These are phyloP conservation scores for Noctuana brunneofusca DNA, from an alignment of 2,888 invertebrate species.

Conservation along the genomic window DNA sequence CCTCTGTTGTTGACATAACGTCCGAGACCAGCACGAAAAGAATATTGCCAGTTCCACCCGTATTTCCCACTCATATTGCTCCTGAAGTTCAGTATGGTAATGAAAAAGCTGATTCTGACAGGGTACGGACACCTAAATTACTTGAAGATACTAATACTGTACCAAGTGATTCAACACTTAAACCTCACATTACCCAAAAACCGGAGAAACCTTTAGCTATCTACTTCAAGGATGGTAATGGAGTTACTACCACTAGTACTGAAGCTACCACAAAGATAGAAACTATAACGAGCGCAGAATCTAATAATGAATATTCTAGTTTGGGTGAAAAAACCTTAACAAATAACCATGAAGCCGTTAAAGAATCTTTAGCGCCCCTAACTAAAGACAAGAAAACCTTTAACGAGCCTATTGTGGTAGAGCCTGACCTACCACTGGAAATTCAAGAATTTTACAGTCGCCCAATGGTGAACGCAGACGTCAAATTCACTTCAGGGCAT, in stretches of 20 bases:
- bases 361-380: conserved; percentile 42
- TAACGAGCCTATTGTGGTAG: conserved; percentile 31
- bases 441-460: conserved; percentile 52
- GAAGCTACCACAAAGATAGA: conserved; percentile 46
- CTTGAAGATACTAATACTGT: conserved; percentile 49
- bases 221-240: conserved; percentile 63
- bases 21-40: conserved; percentile 50
- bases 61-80: conserved; percentile 70
- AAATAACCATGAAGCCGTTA: conserved; percentile 45
- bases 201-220: conserved; percentile 73
- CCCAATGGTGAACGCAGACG: conserved; percentile 46
- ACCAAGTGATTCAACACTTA: conserved; percentile 63
- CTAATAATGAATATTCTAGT: conserved; percentile 57
- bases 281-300: conserved; percentile 59
- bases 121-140: conserved; percentile 60
- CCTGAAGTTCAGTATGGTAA: conserved; percentile 81
- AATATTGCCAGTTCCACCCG: conserved; percentile 62
- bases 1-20: conserved; percentile 49
- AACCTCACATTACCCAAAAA: conserved; percentile 75
- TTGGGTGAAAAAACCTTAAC: conserved; percentile 54
- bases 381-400: conserved; percentile 22
- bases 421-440: conserved; percentile 49
- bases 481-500: conserved; percentile 83
- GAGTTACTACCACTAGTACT: conserved; percentile 50
- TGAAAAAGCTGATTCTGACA: conserved; percentile 70